phyloP scores from a whole-genome alignment of 2,797 vertebrate genomes.

The Acropternis orthonyx region DNA sequence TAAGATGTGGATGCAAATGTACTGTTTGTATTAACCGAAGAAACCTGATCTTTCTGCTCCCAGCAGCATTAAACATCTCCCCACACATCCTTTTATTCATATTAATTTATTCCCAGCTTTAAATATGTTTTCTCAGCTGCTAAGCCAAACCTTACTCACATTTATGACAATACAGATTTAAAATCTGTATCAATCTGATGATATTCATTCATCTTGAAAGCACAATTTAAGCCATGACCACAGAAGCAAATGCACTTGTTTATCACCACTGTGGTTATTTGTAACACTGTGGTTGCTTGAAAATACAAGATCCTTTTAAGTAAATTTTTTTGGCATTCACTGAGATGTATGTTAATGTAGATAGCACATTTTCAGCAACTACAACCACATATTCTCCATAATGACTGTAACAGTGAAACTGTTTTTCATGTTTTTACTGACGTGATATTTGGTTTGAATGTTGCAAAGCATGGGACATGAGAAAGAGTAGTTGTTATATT shows the following conservation, averaged over 20 bases:
- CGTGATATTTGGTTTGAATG: constrained; percentile 46
- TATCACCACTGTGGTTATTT: not conserved
- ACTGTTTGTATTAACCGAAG: not conserved
- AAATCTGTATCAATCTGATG: not conserved
- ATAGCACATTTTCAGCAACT: constrained; percentile 41
- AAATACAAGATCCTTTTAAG: not conserved
- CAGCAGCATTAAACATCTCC: not conserved
- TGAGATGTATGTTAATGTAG: not conserved
- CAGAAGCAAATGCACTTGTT: not conserved
- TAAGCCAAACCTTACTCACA: not conserved
- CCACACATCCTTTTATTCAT: not conserved
- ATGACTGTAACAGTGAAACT: constrained; percentile 45
- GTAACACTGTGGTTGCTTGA: not conserved
- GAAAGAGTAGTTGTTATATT: not conserved
- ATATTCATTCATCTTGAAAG: not conserved
- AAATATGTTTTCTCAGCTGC: not conserved
- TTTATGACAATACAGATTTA: not conserved
- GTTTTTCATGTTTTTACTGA: constrained; percentile 40
- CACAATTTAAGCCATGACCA: not conserved
- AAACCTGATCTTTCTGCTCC: not conserved
- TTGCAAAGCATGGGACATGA: not conserved
- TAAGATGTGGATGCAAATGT: not conserved
- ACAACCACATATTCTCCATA: not conserved
- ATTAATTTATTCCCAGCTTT: not conserved
- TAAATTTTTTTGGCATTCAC: not conserved